phyloP scores from a whole-genome alignment of 2,888 invertebrate genomes.

The Spilarctia lutea region DNA sequence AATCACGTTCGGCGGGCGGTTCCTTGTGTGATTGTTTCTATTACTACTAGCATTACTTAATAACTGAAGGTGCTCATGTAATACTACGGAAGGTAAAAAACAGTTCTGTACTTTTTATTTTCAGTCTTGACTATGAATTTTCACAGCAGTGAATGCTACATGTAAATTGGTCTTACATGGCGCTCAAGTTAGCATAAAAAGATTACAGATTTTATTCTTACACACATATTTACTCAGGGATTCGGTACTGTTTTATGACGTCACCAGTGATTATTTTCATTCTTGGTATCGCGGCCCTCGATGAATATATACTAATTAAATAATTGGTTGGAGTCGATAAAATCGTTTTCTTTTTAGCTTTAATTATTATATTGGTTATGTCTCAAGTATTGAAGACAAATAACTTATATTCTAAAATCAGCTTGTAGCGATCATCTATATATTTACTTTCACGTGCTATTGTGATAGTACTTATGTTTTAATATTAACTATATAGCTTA shows the following conservation, averaged over 20 bases:
- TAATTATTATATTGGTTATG: background rate
- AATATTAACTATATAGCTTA: too few species aligned
- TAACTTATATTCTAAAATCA: background rate
- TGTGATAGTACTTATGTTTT: too few species aligned
- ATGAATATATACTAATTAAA: conserved; percentile 6
- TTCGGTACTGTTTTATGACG: conserved; percentile 63
- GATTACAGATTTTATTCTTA: conserved; percentile 61
- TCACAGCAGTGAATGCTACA: too few species aligned
- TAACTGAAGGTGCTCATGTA: conserved; percentile 40
- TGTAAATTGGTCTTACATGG: too few species aligned
- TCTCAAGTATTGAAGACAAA: background rate
- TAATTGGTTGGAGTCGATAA: background rate
- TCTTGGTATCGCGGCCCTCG: conserved; percentile 20
- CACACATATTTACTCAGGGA: conserved; percentile 52
- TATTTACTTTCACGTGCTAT: too few species aligned
- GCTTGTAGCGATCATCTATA: too few species aligned
- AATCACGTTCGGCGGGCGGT: background rate
- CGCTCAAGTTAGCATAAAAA: too few species aligned
- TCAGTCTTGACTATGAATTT: too few species aligned
- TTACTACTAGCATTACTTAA: background rate
- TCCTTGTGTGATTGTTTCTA: background rate
- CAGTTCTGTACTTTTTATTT: too few species aligned
- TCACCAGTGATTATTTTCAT: conserved; percentile 53
- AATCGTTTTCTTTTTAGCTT: background rate
- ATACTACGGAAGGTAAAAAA: too few species aligned